These are phyloP conservation scores for Sussaba pulchella DNA, from an alignment of 2,888 invertebrate species.

Conservation along the genomic window DNA sequence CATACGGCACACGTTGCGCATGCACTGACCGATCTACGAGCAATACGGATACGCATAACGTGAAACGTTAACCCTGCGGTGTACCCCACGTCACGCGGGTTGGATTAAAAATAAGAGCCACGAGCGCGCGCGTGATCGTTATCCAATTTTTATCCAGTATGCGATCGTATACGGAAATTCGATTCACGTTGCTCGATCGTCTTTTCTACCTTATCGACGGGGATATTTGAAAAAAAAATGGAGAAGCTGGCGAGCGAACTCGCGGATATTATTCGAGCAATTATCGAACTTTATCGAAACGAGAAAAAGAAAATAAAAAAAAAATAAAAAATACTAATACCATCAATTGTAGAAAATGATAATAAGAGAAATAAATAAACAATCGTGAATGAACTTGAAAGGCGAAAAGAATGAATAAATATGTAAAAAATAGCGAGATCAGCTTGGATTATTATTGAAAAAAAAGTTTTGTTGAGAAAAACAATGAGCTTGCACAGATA, in stretches of 20 bases:
- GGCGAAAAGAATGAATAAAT: not conserved
- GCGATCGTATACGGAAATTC: constrained; percentile 48
- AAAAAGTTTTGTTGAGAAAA: not conserved
- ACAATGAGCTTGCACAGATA: not conserved
- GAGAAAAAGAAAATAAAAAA: no score
- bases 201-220: constrained; percentile 21
- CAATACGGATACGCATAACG: no score
- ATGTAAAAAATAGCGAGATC: not conserved
- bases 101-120: constrained; percentile 53
- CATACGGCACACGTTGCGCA: not conserved
- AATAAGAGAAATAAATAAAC: no score
- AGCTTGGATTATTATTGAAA: not conserved
- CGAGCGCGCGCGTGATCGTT: constrained; percentile 60
- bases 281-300: no score
- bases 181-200: constrained; percentile 41
- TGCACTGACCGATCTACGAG: not conserved
- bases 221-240: not conserved
- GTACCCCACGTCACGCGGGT: constrained; percentile 44
- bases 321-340: not conserved
- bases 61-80: no score
- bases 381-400: no score
- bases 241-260: no score
- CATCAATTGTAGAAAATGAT: no score
- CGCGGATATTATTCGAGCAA: no score
- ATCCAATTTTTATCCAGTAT: constrained; percentile 60